phyloP scores from a whole-genome alignment of 2,888 invertebrate genomes.

The Capitulum mitella region DNA sequence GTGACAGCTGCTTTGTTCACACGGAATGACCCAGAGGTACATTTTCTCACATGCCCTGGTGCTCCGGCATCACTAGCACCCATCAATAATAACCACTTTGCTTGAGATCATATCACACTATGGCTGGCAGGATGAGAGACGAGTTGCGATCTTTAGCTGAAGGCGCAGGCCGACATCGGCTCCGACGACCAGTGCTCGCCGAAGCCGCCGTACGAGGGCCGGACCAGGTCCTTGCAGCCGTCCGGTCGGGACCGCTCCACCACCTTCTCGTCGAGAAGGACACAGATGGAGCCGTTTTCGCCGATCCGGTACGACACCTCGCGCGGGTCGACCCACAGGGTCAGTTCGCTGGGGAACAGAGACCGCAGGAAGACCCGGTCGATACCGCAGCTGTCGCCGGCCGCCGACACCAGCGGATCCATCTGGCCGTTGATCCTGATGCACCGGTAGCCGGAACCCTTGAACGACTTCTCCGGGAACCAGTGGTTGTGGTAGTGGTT shows the following conservation, averaged over 20 bases:
- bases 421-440: constrained; percentile 63
- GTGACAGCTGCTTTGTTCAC: constrained; percentile 23
- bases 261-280: constrained; percentile 47
- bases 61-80: constrained; percentile 4
- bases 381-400: constrained; percentile 57
- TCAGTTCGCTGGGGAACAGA: constrained; percentile 60
- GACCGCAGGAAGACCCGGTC: constrained; percentile 52
- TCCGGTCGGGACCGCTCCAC: neutral
- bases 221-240: constrained; percentile 3
- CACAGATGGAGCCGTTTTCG: constrained; percentile 57
- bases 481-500: constrained; percentile 58
- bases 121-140: constrained; percentile 24
- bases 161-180: neutral
- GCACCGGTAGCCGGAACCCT: constrained; percentile 64
- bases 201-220: constrained; percentile 6
- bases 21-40: constrained; percentile 21
- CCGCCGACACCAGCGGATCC: constrained; percentile 59
- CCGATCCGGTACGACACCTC: constrained; percentile 62
- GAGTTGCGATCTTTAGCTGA: neutral
- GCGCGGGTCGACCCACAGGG: constrained; percentile 67
- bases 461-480: constrained; percentile 63
- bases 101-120: constrained; percentile 25
- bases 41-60: constrained; percentile 8
- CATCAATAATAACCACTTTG: constrained; percentile 20
- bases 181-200: neutral